A percentile compares a stretch with the other conserved stretches of the same genome.
Evolutionary conservation across 2,888 invertebrate species (phyloP).

Genomic region (Lobophora halterata): DNA sequence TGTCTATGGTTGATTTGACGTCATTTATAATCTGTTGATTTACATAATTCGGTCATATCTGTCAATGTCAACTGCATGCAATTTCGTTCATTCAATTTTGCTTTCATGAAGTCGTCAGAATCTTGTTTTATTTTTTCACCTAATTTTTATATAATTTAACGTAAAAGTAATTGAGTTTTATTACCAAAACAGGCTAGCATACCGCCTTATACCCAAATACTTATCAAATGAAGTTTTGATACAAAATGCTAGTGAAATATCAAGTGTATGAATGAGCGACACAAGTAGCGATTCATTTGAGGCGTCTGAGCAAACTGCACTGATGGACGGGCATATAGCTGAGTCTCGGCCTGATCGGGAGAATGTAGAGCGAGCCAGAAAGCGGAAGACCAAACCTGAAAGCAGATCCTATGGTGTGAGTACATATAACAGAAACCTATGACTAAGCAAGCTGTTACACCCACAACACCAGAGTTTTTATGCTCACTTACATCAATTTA

Average conservation of each 20-base stretch:
- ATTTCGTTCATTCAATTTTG: conserved; percentile 9
- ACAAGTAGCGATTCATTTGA: conserved; percentile 78
- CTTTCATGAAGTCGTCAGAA: conserved; percentile 1
- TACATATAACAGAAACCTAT: conserved; percentile 20
- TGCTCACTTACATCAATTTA: not conserved
- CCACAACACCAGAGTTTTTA: conserved; percentile 14
- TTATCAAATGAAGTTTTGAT: conserved; percentile 3
- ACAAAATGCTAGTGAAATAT: conserved; percentile 43
- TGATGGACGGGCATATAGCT: conserved; percentile 92
- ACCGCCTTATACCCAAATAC: not conserved
- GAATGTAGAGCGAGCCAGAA: conserved; percentile 76
- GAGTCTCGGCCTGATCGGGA: conserved; percentile 82
- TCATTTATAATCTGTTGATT: not conserved
- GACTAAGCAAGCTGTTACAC: conserved; percentile 16
- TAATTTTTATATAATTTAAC: conserved; percentile 2
- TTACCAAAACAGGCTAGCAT: not conserved
- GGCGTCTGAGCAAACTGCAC: conserved; percentile 88
- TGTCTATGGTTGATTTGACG: no score
- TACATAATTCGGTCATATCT: not conserved
- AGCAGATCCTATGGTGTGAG: conserved; percentile 78
- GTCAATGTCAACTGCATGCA: conserved; percentile 1
- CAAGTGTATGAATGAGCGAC: conserved; percentile 67
- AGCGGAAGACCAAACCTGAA: conserved; percentile 78
- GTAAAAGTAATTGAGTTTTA: not conserved
- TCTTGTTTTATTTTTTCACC: conserved; percentile 6